Percentiles rank a stretch among this genome's conserved stretches.
phyloP scores from a whole-genome alignment of 2,888 invertebrate species.

The Aleiodes leptofemur region DNA sequence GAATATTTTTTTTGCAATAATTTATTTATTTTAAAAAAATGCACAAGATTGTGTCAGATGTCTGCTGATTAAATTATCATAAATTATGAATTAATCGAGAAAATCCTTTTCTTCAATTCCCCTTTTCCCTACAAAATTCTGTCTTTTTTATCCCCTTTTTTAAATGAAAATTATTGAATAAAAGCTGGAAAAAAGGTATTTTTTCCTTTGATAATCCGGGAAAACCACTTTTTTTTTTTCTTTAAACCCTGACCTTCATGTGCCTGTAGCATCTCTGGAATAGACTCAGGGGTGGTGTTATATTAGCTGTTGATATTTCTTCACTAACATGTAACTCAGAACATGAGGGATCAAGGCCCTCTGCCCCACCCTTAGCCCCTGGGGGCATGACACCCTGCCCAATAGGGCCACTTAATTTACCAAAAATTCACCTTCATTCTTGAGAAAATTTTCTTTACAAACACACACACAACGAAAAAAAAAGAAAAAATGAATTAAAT shows the following conservation, averaged over 20 bases:
- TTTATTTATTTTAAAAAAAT: no score
- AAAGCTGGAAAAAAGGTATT: background rate
- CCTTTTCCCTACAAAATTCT: no score
- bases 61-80: no score
- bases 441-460: no score
- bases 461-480: background rate
- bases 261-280: slow-evolving; percentile 72
- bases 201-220: no score
- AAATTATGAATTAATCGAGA: no score
- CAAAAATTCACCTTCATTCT: slow-evolving; percentile 15
- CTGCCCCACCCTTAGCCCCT: slow-evolving; percentile 70
- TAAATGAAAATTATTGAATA: background rate
- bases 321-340: slow-evolving; percentile 69
- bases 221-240: slow-evolving; percentile 20
- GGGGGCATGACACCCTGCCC: slow-evolving; percentile 70
- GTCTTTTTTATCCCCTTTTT: no score
- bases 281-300: slow-evolving; percentile 58
- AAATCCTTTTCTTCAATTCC: no score
- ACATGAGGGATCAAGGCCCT: slow-evolving; percentile 72
- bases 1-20: no score
- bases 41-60: no score
- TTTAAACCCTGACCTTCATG: slow-evolving; percentile 70
- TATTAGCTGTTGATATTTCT: slow-evolving; percentile 62
- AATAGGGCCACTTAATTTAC: slow-evolving; percentile 41
- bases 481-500: slow-evolving; percentile 3